These are phyloP conservation scores for Brevipalpus yothersi DNA, from an alignment of 1,140 invertebrate genomes.

Conservation along the genomic window DNA sequence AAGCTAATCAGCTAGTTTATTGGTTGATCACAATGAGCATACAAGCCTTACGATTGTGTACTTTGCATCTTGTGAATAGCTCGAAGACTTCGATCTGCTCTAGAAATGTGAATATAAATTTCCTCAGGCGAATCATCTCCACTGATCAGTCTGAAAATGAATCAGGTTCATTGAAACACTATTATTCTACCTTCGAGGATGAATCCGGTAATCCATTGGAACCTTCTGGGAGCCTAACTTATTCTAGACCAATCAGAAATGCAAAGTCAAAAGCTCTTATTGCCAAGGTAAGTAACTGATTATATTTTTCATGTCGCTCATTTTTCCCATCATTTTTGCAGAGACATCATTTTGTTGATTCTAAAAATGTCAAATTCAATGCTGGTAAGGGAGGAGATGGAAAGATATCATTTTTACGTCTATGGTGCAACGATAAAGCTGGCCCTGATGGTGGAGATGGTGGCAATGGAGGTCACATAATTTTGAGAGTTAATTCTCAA, in stretches of 20 bases:
- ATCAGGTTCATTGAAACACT: too few species aligned
- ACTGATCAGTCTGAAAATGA: too few species aligned
- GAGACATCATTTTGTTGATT: conserved; percentile 22
- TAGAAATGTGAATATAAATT: too few species aligned
- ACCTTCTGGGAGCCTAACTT: neutral
- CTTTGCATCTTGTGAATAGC: too few species aligned
- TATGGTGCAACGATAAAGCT: conserved; percentile 52
- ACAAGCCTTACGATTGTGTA: too few species aligned
- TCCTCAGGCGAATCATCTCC: too few species aligned
- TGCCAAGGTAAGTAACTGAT: neutral
- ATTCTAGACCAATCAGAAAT: neutral
- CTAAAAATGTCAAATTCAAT: conserved; percentile 23
- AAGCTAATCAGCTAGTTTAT: too few species aligned
- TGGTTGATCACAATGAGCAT: too few species aligned
- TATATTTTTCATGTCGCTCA: too few species aligned
- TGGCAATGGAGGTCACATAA: conserved; percentile 85
- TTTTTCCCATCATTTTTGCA: neutral
- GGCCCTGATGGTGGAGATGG: conserved; percentile 93
- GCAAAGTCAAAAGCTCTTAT: neutral
- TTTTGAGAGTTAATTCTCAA: conserved; percentile 34
- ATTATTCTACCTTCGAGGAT: neutral
- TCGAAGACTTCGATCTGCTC: too few species aligned
- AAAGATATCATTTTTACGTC: conserved; percentile 49
- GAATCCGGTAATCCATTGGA: neutral
- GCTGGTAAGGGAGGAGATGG: conserved; percentile 85